These are phyloP conservation scores for Austrolebias charrua DNA, from an alignment of 2,797 vertebrate genomes.

Conservation along the genomic window DNA sequence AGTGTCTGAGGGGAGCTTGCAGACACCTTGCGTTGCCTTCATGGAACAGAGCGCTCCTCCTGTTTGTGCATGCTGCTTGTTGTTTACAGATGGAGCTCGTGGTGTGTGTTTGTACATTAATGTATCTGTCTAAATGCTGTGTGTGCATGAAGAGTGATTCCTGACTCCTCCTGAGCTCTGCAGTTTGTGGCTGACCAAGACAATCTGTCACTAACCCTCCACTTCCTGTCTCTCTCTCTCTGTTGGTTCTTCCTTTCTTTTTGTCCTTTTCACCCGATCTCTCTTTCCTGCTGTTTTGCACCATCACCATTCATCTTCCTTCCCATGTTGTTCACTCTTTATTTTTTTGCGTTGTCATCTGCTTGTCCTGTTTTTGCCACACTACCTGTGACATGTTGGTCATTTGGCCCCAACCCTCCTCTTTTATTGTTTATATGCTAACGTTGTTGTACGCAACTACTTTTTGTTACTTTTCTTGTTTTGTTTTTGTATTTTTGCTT, in stretches of 20 bases:
- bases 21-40: slow-evolving; percentile 18
- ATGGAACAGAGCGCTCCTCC: background rate
- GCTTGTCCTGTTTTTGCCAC: slow-evolving; percentile 46
- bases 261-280: slow-evolving; percentile 30
- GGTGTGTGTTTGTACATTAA: slow-evolving; percentile 8
- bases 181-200: slow-evolving; percentile 67
- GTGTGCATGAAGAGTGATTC: slow-evolving; percentile 43
- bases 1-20: slow-evolving; percentile 3
- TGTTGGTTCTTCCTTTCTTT: slow-evolving; percentile 25
- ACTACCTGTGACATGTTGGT: slow-evolving; percentile 37
- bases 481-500: background rate
- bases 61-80: slow-evolving; percentile 16
- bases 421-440: slow-evolving; percentile 8
- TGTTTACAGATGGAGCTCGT: background rate
- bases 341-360: slow-evolving; percentile 49
- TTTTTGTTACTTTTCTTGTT: background rate
- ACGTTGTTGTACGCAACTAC: background rate
- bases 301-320: slow-evolving; percentile 61
- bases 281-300: slow-evolving; percentile 57
- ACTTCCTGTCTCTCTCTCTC: slow-evolving; percentile 54
- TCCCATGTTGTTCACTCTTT: slow-evolving; percentile 23
- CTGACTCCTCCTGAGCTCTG: slow-evolving; percentile 63
- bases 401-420: background rate
- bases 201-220: slow-evolving; percentile 76
- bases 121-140: background rate